These are phyloP conservation scores for Pelmatolapia mariae DNA, from an alignment of 2,113 vertebrate genomes.

Conservation along the genomic window DNA sequence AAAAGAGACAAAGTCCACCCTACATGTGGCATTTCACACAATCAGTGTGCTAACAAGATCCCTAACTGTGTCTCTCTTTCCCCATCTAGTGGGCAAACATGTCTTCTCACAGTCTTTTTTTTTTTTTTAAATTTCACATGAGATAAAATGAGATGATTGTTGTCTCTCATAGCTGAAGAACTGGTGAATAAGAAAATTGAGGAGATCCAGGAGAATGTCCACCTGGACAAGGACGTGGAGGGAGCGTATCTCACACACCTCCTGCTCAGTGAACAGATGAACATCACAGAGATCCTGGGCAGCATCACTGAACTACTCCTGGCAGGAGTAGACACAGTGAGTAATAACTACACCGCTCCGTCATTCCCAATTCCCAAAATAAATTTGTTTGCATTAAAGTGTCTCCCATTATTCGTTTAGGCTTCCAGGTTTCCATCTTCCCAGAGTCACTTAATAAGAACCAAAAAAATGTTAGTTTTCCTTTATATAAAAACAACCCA, in stretches of 20 bases:
- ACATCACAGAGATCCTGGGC: slow-evolving; percentile 68
- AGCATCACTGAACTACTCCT: slow-evolving; percentile 77
- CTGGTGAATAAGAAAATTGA: slow-evolving; percentile 71
- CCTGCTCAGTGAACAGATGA: slow-evolving; percentile 72
- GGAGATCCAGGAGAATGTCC: slow-evolving; percentile 59
- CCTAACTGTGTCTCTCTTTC: neutral
- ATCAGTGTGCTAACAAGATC: neutral
- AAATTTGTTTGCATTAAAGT: neutral
- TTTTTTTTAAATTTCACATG: neutral
- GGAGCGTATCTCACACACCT: slow-evolving; percentile 80
- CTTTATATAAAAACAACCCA: neutral
- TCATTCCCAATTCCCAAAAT: neutral
- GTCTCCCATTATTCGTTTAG: neutral
- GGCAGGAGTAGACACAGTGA: slow-evolving; percentile 80
- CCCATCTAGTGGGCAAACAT: neutral
- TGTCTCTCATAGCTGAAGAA: slow-evolving; percentile 53
- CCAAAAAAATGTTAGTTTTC: neutral
- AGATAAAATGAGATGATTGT: neutral
- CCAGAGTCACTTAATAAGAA: neutral
- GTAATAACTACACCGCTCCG: neutral
- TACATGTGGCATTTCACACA: neutral
- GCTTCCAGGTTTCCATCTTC: neutral
- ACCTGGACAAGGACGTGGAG: slow-evolving; percentile 45
- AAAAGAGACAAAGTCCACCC: slow-evolving; percentile 6
- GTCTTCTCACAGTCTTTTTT: neutral